Base-by-base conservation (phyloP, 2,797 vertebrate species). In the Cynodonichthys magdalenae region DNA sequence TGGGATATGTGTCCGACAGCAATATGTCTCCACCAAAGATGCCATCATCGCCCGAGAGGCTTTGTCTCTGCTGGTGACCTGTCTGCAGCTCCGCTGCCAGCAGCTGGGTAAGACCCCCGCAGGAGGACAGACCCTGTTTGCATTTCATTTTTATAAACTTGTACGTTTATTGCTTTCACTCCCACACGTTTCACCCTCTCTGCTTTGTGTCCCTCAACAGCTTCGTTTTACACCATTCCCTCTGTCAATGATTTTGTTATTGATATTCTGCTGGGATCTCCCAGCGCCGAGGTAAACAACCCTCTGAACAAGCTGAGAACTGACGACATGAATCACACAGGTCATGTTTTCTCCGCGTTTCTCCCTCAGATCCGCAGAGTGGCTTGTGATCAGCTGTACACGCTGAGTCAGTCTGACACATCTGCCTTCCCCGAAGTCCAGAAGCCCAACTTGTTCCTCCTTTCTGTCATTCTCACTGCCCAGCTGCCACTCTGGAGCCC, bases 401-500 rank as follows among this genome's bases (percentile, higher is more conserved):
- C 96, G 15, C 94, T 99, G 18, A 99, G 97, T 82, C 98, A 99
- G 84, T 97, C 96, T 0, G 98, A 99, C 84, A 98, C 97, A 0
- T 99, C 96, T 0, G 84, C 92, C 56, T 95, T 96, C 71, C 94
- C 95, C 1, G 97, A 99, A 10, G 93, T 98, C 1, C 96, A 98
- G 70, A 99, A 99, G 71, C 95, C 98, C 78, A 99, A 98, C 83
- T 93, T 98, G 56, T 99, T 98, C 88, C 95, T 99, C 31, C 91
- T 99, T 3, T 94, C 94, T 0, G 96, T 98, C 60, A 81, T 99
- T 65, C 94, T 99, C 15, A 95, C 95, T 0, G 97, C 98, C n/a
- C 98, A 99, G 87, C 94, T 99, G 75, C 97, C 98, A 0, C 92
- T 99, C 24, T 99, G 98, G 98, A 98, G 97, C 74, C 97, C 98